Evolutionary conservation across 2,888 invertebrate genomes (phyloP).

Genomic region (Gnatocerus cornutus): DNA sequence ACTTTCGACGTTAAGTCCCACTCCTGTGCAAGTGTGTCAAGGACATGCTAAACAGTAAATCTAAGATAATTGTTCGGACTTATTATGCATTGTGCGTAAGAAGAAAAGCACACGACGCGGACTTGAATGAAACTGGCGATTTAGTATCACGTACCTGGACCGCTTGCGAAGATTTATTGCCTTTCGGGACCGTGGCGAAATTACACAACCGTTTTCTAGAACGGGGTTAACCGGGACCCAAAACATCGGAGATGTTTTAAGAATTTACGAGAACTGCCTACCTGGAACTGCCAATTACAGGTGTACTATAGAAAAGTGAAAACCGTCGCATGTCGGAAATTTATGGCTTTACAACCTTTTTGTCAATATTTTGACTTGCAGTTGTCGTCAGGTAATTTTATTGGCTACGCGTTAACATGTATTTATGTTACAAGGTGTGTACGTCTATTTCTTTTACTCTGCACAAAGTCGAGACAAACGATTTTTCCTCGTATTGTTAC

Average conservation of each 20-base stretch:
- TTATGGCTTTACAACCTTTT: slow-evolving; percentile 36
- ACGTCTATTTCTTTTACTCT: slow-evolving; percentile 26
- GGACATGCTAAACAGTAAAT: slow-evolving; percentile 41
- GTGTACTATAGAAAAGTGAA: slow-evolving; percentile 28
- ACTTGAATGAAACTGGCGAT: slow-evolving; percentile 19
- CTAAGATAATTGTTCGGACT: slow-evolving; percentile 41
- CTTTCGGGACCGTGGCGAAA: slow-evolving; percentile 21
- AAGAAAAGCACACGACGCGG: slow-evolving; percentile 29
- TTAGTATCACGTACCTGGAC: slow-evolving; percentile 26
- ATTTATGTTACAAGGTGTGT: slow-evolving; percentile 34
- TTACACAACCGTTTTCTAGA: slow-evolving; percentile 2
- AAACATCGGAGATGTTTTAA: not conserved
- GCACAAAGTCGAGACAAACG: slow-evolving; percentile 32
- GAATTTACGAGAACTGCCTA: too few relatives aligned
- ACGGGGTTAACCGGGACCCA: not conserved
- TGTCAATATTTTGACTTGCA: slow-evolving; percentile 30
- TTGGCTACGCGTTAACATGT: slow-evolving; percentile 16
- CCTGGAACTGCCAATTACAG: slow-evolving; percentile 4
- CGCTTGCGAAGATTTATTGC: slow-evolving; percentile 27
- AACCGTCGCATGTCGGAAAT: slow-evolving; percentile 25
- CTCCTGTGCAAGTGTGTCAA: slow-evolving; percentile 40
- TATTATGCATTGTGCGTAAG: slow-evolving; percentile 40
- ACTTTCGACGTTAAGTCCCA: slow-evolving; percentile 34
- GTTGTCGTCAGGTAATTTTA: slow-evolving; percentile 25
- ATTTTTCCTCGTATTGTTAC: slow-evolving; percentile 31